Evolutionary conservation across 2,113 vertebrate genomes (phyloP).

Genomic region (Pelvicachromis taeniatus): DNA sequence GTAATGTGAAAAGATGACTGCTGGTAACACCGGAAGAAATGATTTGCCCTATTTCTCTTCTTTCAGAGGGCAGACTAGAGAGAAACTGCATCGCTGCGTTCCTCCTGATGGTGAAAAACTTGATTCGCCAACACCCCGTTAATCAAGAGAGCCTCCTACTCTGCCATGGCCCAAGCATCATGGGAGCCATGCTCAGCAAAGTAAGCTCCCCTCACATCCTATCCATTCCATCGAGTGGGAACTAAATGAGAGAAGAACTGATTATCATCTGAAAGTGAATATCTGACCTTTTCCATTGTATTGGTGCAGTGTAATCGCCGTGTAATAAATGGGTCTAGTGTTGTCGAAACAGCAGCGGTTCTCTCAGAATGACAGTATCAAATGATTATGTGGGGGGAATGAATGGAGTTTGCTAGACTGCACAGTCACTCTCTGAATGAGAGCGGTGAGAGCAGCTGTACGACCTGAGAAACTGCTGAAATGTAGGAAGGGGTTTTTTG

Average conservation of each 20-base stretch:
- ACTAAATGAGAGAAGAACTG: neutral
- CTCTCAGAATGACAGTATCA: slow-evolving; percentile 17
- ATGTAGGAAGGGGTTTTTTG: rapidly evolving
- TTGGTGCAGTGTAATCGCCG: neutral
- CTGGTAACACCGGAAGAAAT: slow-evolving; percentile 22
- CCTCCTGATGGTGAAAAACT: slow-evolving; percentile 91
- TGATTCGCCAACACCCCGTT: slow-evolving; percentile 81
- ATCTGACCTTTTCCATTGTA: slow-evolving; percentile 28
- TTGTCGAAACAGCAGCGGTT: slow-evolving; percentile 6
- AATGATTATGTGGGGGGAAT: slow-evolving; percentile 1
- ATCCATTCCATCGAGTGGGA: neutral
- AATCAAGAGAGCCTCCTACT: slow-evolving; percentile 94
- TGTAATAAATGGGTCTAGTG: slow-evolving; percentile 31
- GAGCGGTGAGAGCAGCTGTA: neutral
- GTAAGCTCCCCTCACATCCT: slow-evolving; percentile 54
- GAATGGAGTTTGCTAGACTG: neutral
- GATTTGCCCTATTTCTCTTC: neutral
- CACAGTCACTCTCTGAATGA: neutral
- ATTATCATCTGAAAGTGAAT: slow-evolving; percentile 27
- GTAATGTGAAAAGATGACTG: neutral
- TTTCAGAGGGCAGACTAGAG: slow-evolving; percentile 85
- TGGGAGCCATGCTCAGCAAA: slow-evolving; percentile 89
- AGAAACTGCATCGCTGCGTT: slow-evolving; percentile 89
- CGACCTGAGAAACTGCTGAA: neutral
- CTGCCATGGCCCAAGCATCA: slow-evolving; percentile 86